Percentiles rank a stretch among this genome's conserved stretches.
Conservation (phyloP, 1,140 invertebrate genomes). For the Paralvinella palmiformis region DNA sequence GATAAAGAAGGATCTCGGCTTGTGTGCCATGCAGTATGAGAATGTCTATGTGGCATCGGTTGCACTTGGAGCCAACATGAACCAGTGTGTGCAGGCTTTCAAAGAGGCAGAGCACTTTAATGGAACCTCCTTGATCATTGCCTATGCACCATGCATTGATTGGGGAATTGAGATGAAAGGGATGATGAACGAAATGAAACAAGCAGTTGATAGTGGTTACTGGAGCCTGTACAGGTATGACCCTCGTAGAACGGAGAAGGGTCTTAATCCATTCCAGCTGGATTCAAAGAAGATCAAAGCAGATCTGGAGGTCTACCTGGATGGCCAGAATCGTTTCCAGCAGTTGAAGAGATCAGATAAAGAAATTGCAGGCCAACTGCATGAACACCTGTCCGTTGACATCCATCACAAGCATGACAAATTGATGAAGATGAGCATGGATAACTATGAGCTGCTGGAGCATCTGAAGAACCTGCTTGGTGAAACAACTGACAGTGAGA, state of each 20-base stretch:
- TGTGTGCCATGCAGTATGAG: slow-evolving; percentile 21
- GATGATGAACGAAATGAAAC: slow-evolving; percentile 20
- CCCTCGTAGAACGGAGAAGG: slow-evolving; percentile 7
- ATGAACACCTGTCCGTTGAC: neutral
- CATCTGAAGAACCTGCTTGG: slow-evolving; percentile 18
- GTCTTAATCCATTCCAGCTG: slow-evolving; percentile 20
- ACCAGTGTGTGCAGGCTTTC: slow-evolving; percentile 22
- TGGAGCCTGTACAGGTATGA: slow-evolving; percentile 22
- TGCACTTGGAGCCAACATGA: slow-evolving; percentile 21
- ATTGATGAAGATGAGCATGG: slow-evolving; percentile 19
- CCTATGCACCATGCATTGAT: slow-evolving; percentile 22
- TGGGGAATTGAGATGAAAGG: slow-evolving; percentile 23
- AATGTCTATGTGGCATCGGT: slow-evolving; percentile 22
- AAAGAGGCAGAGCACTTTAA: slow-evolving; percentile 18
- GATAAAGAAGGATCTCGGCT: slow-evolving; percentile 21
- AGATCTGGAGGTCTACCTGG: slow-evolving; percentile 14
- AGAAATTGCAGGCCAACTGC: slow-evolving; percentile 12
- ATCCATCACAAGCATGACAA: slow-evolving; percentile 10
- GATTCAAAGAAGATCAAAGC: slow-evolving; percentile 21
- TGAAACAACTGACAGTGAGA: slow-evolving; percentile 12
- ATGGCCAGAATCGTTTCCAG: slow-evolving; percentile 18
- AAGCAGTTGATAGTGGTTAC: slow-evolving; percentile 21
- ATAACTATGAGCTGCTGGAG: slow-evolving; percentile 21
- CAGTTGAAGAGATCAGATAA: slow-evolving; percentile 12
- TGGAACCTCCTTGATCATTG: slow-evolving; percentile 20